Evolutionary conservation across 1,140 invertebrate genomes (phyloP).

Genomic region (Drosophila athabasca): DNA sequence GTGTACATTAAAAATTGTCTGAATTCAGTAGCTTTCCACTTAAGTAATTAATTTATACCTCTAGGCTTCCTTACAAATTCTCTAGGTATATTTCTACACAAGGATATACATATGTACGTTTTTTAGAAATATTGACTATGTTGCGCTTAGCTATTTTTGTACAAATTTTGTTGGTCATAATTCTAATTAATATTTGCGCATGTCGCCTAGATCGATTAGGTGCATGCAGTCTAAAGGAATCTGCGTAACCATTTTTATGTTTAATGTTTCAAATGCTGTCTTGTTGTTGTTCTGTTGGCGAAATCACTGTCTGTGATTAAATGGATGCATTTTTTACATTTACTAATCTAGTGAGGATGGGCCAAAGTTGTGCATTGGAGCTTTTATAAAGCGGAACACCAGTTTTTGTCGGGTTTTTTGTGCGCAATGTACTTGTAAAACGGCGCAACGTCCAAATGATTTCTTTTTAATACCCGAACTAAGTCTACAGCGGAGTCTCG

Average conservation of each 20-base stretch:
- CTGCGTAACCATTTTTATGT: conserved; percentile 32
- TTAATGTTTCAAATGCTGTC: conserved; percentile 25
- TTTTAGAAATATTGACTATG: conserved; percentile 6
- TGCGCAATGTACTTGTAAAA: no score
- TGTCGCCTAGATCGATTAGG: conserved; percentile 42
- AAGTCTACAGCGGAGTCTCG: no score
- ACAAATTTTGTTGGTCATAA: conserved; percentile 22
- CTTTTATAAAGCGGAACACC: background rate
- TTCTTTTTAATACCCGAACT: no score
- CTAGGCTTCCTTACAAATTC: conserved; percentile 24
- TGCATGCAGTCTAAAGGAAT: conserved; percentile 40
- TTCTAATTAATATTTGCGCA: conserved; percentile 26
- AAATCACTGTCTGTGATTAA: conserved; percentile 6
- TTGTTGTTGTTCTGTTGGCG: conserved; percentile 9
- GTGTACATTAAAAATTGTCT: conserved; percentile 24
- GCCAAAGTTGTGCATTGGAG: conserved; percentile 17
- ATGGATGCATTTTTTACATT: conserved; percentile 1
- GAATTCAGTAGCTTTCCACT: conserved; percentile 28
- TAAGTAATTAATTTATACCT: conserved; percentile 3
- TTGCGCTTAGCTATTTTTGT: conserved; percentile 1
- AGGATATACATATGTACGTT: conserved; percentile 10
- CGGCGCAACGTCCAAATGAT: no score
- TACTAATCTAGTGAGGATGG: conserved; percentile 1
- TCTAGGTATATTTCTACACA: conserved; percentile 16
- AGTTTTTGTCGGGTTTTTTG: no score